Percentiles rank a stretch among this genome's conserved stretches.
Evolutionary conservation across 2,888 invertebrate species (phyloP).

Genomic region (Hofmannophila pseudospretella): DNA sequence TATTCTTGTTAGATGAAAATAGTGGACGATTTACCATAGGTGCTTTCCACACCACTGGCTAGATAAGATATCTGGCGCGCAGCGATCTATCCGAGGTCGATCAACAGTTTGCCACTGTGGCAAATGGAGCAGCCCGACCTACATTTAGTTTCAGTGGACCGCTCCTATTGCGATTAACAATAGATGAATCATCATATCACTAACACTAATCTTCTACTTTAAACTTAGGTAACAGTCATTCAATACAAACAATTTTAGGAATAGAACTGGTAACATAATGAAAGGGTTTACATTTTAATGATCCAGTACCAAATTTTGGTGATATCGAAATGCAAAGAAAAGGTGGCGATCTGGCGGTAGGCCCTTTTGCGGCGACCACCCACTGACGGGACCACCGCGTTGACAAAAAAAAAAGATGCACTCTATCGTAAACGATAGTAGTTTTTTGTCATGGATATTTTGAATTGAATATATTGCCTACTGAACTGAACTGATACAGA

Average conservation of each 20-base stretch:
- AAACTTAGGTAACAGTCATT: not conserved
- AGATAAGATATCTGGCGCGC: constrained; percentile 67
- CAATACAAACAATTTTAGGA: not conserved
- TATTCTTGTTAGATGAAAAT: too few species aligned
- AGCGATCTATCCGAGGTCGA: constrained; percentile 64
- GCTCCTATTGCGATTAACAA: constrained; percentile 67
- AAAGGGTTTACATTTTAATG: too few species aligned
- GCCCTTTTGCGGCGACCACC: constrained; percentile 50
- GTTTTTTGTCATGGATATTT: too few species aligned
- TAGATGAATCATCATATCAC: constrained; percentile 58
- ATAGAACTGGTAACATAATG: too few species aligned
- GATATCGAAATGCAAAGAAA: constrained; percentile 1
- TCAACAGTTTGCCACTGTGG: constrained; percentile 68
- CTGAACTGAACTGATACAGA: too few species aligned
- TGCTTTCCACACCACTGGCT: constrained; percentile 10
- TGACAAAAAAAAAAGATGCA: constrained; percentile 32
- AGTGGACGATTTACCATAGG: not conserved
- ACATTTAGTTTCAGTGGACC: constrained; percentile 60
- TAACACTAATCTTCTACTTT: constrained; percentile 38
- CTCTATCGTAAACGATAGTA: constrained; percentile 35
- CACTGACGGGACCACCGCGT: constrained; percentile 41
- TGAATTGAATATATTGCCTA: too few species aligned
- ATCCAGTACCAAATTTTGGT: not conserved
- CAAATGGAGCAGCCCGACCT: constrained; percentile 71
- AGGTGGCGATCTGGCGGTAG: constrained; percentile 20